Base-by-base conservation (phyloP, 2,797 vertebrate genomes). In the Pempheris klunzingeri region DNA sequence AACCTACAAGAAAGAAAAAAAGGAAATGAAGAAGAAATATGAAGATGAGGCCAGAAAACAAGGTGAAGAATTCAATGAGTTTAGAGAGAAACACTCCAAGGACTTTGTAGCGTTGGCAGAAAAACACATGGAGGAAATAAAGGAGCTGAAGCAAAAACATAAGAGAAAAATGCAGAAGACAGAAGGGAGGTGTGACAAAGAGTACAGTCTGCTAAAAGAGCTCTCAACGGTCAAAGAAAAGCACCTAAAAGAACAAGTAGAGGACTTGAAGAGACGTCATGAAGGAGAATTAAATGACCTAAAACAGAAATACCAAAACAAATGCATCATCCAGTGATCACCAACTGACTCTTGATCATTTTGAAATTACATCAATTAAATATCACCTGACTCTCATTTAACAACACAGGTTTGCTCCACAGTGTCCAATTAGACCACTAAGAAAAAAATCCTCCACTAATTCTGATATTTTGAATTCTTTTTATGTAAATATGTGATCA, bases 31-130 rank as follows among this genome's bases (percentile, higher is more conserved):
- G 52, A 61, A 3, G 17, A 36, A 22, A 0, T 39, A 62, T 53
- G 68, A 75, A 61, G 74, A 78, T 2, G 68, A 76, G 6, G 76
- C 76, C 30, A 84, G 85, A 80, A 26, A 9, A 24, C 0, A 74
- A 55, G 82, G 79, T 20, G 85, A 87, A 59, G 22, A 80, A 18
- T 30, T 68, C 0, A 88, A 83, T 0, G 80, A 83, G 1, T 83
- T 85, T 32, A 81, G 1, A 74, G 1, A n/a, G 0, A 83, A 11
- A 0, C 14, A 52, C 11, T 43, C 20, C 1, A 50, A 55, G 0
- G 80, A 81, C 30, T 76, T 73, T 4, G 10, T 30, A 68, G 52
- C 71, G 2, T 2, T 0, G 58, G 2, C 43, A 0, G 2, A 63
- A 1, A 54, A 46, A 15, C 65, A 57, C 0, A 26, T 7, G 4